Conservation (phyloP, 2,113 vertebrate genomes). For the Prinia subflava region DNA sequence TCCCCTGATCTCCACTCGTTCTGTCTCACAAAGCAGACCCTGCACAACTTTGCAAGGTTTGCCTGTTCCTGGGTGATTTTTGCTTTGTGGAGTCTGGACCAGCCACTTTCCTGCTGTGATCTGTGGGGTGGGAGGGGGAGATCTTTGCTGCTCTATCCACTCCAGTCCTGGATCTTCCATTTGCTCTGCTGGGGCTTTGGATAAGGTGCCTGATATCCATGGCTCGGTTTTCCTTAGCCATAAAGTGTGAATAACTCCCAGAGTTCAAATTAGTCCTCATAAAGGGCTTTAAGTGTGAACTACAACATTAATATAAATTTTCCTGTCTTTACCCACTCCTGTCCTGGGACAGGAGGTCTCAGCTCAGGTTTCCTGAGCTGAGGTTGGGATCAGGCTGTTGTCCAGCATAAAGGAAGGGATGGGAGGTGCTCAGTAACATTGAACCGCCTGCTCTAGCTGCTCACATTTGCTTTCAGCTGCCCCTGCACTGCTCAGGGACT, state of each 20-base stretch:
- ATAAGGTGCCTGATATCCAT: background rate
- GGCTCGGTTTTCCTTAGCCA: background rate
- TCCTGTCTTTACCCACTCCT: background rate
- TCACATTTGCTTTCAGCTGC: background rate
- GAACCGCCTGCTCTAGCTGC: background rate
- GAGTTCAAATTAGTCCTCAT: background rate
- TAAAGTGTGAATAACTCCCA: fast-evolving
- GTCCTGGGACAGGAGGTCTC: background rate
- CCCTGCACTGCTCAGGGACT: background rate
- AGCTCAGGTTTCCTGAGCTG: background rate
- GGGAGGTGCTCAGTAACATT: background rate
- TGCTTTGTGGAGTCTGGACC: background rate
- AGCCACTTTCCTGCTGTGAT: background rate
- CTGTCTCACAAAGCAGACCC: background rate
- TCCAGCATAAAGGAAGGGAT: fast-evolving
- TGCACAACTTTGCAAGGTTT: background rate
- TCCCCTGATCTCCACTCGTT: fast-evolving
- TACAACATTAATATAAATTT: fast-evolving
- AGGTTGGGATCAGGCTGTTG: background rate
- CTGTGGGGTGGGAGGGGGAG: background rate
- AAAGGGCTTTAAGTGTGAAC: background rate
- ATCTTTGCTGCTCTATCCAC: background rate
- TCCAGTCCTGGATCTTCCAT: background rate
- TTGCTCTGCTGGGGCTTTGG: background rate
- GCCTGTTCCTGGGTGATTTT: background rate